Percentiles rank a stretch among this genome's conserved stretches.
phyloP scores from a whole-genome alignment of 2,113 vertebrate species.

The Thymallus thymallus region DNA sequence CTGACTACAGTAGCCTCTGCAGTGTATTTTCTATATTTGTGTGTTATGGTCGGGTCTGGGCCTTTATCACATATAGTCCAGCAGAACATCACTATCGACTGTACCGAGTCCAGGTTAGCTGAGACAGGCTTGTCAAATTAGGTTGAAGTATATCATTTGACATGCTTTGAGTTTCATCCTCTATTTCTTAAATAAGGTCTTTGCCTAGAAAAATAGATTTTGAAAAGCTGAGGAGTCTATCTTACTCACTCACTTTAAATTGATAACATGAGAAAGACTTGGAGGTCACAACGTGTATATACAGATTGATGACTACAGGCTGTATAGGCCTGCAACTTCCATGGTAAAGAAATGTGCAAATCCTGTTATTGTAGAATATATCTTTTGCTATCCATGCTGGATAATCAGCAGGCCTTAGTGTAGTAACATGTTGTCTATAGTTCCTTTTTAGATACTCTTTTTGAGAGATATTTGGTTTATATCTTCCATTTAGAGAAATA shows the following conservation, averaged over 20 bases:
- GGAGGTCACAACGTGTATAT: background rate
- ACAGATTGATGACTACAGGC: background rate
- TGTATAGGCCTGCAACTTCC: too few relatives aligned
- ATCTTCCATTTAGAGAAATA: background rate
- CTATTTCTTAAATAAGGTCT: constrained; percentile 33
- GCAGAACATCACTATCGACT: background rate
- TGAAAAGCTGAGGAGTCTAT: constrained; percentile 26
- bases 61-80: too few relatives aligned
- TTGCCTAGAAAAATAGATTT: constrained; percentile 53
- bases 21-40: too few relatives aligned
- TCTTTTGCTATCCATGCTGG: background rate
- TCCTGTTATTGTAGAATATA: background rate
- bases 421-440: background rate
- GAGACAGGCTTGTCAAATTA: constrained; percentile 64
- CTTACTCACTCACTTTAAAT: constrained; percentile 33
- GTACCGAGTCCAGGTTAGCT: constrained; percentile 31
- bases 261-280: constrained; percentile 9
- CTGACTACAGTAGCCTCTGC: too few relatives aligned
- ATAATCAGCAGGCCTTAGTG: background rate
- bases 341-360: background rate
- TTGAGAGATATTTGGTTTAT: background rate
- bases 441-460: background rate
- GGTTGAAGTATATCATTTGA: constrained; percentile 66
- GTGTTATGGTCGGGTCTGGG: too few relatives aligned
- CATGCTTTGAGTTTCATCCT: constrained; percentile 59